phyloP scores from a whole-genome alignment of 2,113 vertebrate genomes.

The Peromyscus polionotus region DNA sequence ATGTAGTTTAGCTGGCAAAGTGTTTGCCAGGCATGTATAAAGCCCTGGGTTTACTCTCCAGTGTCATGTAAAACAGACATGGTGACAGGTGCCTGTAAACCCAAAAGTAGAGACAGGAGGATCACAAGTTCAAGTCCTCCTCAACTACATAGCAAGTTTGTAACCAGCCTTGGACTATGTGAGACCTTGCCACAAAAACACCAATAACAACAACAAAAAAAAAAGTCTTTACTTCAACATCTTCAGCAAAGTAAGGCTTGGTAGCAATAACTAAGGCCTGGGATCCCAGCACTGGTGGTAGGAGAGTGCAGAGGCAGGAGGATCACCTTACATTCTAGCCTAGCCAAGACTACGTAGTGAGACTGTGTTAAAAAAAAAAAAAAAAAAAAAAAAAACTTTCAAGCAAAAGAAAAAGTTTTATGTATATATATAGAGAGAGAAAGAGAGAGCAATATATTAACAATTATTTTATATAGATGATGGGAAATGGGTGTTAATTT shows the following conservation, averaged over 20 bases:
- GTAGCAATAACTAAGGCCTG: neutral
- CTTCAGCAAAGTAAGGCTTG: neutral
- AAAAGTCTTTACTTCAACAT: neutral
- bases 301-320: neutral
- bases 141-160: neutral
- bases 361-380: neutral
- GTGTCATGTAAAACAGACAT: neutral
- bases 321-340: neutral
- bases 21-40: neutral
- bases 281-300: neutral
- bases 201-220: neutral
- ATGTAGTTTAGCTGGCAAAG: neutral
- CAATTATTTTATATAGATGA: constrained; percentile 1
- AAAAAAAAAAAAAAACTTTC: neutral
- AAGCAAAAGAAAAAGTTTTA: neutral
- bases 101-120: neutral
- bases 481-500: neutral
- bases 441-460: constrained; percentile 14
- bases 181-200: neutral
- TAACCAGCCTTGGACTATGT: neutral
- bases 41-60: neutral
- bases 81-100: neutral
- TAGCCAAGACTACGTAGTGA: neutral
- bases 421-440: neutral
- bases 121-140: neutral